A percentile compares a stretch with the other conserved stretches of the same genome.
Conservation (phyloP, 1,140 invertebrate species). For the Dermatophagoides farinae region DNA sequence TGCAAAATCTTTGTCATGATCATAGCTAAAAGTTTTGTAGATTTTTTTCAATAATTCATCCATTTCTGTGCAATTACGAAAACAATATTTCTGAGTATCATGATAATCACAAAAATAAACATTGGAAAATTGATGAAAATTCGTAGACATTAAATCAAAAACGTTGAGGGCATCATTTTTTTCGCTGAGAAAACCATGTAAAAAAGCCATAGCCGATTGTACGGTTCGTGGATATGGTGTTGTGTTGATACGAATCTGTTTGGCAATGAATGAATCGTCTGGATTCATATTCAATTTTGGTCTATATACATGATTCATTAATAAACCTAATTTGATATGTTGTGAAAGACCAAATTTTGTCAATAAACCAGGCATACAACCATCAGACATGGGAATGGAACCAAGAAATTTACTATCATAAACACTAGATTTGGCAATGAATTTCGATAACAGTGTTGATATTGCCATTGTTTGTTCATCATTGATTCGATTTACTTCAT, state of each 20-base stretch:
- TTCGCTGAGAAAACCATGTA: slow-evolving; percentile 54
- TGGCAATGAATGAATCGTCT: slow-evolving; percentile 28
- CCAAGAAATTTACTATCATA: slow-evolving; percentile 48
- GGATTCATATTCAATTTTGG: slow-evolving; percentile 33
- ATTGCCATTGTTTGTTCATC: slow-evolving; percentile 19
- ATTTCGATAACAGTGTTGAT: slow-evolving; percentile 15
- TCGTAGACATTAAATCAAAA: slow-evolving; percentile 26
- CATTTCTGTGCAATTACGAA: not conserved
- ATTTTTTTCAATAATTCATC: not conserved
- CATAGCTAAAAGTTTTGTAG: not conserved
- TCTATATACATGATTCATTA: slow-evolving; percentile 45
- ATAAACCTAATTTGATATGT: slow-evolving; percentile 48
- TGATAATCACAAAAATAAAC: not conserved
- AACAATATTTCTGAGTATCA: not conserved
- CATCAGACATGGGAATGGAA: slow-evolving; percentile 41
- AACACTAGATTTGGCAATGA: slow-evolving; percentile 31
- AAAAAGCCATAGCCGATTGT: slow-evolving; percentile 58
- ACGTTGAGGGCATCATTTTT: slow-evolving; percentile 45
- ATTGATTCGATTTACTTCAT: slow-evolving; percentile 17
- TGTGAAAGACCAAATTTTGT: slow-evolving; percentile 48
- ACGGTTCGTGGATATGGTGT: slow-evolving; percentile 68
- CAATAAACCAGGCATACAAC: slow-evolving; percentile 45
- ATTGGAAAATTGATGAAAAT: not conserved
- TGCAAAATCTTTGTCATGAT: not conserved
- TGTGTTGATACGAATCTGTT: slow-evolving; percentile 46